These are phyloP conservation scores for Puma concolor DNA, from an alignment of 2,113 vertebrate genomes.

Conservation along the genomic window DNA sequence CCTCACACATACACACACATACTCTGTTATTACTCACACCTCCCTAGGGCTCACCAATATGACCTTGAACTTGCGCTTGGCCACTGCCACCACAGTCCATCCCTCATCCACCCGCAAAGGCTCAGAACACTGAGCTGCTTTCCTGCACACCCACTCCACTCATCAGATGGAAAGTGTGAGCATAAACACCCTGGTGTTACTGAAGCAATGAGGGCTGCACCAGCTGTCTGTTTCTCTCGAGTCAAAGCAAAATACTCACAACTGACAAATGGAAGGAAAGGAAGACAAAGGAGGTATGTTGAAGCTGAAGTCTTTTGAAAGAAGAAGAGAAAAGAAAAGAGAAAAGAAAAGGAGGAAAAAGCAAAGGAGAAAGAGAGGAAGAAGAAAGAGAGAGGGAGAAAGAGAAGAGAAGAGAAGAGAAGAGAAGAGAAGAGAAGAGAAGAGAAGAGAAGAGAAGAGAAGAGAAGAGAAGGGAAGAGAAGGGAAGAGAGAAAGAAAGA, in stretches of 20 bases:
- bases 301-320: background rate
- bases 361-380: background rate
- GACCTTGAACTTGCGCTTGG: slow-evolving; percentile 18
- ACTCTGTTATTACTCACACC: background rate
- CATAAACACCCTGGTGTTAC: slow-evolving; percentile 61
- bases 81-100: background rate
- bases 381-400: slow-evolving; percentile 6
- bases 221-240: slow-evolving; percentile 77
- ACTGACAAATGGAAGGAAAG: slow-evolving; percentile 56
- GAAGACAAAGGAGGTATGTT: slow-evolving; percentile 3
- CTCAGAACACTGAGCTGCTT: slow-evolving; percentile 36
- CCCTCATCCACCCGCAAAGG: background rate
- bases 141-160: slow-evolving; percentile 34
- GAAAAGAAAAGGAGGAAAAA: background rate
- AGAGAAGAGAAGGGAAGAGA: background rate
- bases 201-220: slow-evolving; percentile 31
- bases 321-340: background rate
- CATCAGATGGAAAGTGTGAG: slow-evolving; percentile 48
- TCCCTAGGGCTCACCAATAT: background rate
- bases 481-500: background rate
- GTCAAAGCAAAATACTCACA: slow-evolving; percentile 67
- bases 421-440: background rate
- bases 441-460: background rate
- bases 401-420: background rate
- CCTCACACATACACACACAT: too few relatives aligned